phyloP scores from a whole-genome alignment of 2,113 vertebrate genomes.

The Myrmophylax atrothorax region DNA sequence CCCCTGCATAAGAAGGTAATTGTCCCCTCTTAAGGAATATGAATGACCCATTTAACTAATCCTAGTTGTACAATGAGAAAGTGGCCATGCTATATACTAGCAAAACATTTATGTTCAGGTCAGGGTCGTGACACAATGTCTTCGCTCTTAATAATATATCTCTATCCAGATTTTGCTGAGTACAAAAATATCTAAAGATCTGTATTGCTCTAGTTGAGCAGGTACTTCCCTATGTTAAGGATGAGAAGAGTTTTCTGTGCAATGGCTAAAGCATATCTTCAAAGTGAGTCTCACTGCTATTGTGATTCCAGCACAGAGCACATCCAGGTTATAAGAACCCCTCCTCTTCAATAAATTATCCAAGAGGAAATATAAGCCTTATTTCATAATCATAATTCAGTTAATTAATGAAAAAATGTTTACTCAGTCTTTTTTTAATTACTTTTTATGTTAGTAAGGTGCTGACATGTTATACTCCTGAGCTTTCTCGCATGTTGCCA shows the following conservation, averaged over 20 bases:
- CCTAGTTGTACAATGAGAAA: not conserved
- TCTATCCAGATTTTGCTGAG: not conserved
- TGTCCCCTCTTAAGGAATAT: not conserved
- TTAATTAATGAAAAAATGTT: not conserved
- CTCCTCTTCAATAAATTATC: not conserved
- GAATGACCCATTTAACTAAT: constrained; percentile 17
- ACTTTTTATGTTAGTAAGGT: not conserved
- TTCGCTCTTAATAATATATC: not conserved
- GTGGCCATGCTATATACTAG: not conserved
- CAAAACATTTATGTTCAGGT: constrained; percentile 8
- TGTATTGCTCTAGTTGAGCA: not conserved
- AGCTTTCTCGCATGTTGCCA: not conserved
- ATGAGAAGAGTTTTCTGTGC: not conserved
- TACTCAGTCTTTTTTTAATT: not conserved
- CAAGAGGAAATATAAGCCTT: not conserved
- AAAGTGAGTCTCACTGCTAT: not conserved
- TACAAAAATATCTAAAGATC: not conserved
- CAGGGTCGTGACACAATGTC: not conserved
- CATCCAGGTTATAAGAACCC: not conserved
- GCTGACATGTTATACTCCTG: not conserved
- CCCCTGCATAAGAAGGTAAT: not conserved
- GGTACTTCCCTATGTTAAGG: not conserved
- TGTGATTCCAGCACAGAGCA: not conserved
- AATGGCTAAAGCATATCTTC: not conserved
- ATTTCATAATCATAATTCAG: not conserved